Base-by-base conservation (phyloP, 2,797 vertebrate species). In the Anomalospiza imberbis region DNA sequence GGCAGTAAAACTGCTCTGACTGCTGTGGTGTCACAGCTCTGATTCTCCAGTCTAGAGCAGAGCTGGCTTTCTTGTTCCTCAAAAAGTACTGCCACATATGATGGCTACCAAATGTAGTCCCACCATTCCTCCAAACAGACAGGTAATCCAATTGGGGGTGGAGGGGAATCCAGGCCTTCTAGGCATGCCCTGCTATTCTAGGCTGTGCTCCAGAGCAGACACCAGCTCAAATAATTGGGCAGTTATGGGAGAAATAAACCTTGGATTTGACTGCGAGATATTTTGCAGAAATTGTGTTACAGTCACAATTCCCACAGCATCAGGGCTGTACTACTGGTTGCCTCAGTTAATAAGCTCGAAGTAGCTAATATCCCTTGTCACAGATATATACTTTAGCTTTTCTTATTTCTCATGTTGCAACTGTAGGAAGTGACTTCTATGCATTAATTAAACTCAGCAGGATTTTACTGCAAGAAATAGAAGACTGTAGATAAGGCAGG, bases 71-170 rank as follows among this genome's bases (percentile, higher is more conserved):
- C 55, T 47, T 53, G 6, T 21, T 70, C 32, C 16, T 73, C 16
- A 36, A 2, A 55, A 79, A 19, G 24, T 38, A 26, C 42, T 54
- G 34, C 36, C 16, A 7, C 17, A 17, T n/a, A 3, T 57, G 32
- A 11, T 11, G 26, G 13, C 55, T 11, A 3, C 48, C 42, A 29
- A 25, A 19, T 0, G 0, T 6, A 48, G 20, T 38, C 34, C 9
- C 15, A 32, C 7, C 20, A 3, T 48, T 85, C 17, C 13, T 77
- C 15, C 54, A 51, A 4, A 40, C 29, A 13, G 13, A 6, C 15
- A 29, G 32, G 45, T 25, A 40, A 36, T 40, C 28, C 17, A 3
- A 1, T 5, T 54, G 6, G 10, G n/a, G 31, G 3, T 67, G 6
- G 19, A 85, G 45, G 8, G 22, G 11, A 60, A 61, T n/a, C 18